Conservation (phyloP, 2,888 invertebrate genomes). For the Synanthedon vespiformis region DNA sequence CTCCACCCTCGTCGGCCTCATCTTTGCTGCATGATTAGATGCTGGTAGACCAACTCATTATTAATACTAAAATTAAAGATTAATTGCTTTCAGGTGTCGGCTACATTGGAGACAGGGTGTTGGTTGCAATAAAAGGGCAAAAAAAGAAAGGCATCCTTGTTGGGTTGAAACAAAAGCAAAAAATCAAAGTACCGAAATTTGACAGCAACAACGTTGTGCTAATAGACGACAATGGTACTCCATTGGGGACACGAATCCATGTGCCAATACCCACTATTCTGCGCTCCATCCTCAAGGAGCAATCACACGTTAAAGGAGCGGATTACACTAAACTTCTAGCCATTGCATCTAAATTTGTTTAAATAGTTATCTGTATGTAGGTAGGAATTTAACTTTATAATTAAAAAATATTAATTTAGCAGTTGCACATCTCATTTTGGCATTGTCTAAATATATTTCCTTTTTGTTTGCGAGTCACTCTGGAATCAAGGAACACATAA, state of each 20-base stretch:
- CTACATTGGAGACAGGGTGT: slow-evolving; percentile 82
- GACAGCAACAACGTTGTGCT: slow-evolving; percentile 97
- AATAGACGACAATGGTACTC: slow-evolving; percentile 94
- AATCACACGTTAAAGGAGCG: slow-evolving; percentile 83
- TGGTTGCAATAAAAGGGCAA: slow-evolving; percentile 94
- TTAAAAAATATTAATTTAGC: too few species aligned
- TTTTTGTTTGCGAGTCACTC: too few species aligned
- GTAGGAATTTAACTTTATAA: too few species aligned
- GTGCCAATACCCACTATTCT: slow-evolving; percentile 94
- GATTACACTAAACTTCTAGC: slow-evolving; percentile 94
- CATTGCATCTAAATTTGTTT: slow-evolving; percentile 90
- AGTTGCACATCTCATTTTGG: too few species aligned
- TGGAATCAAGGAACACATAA: too few species aligned
- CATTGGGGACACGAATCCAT: slow-evolving; percentile 93
- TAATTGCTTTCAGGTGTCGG: slow-evolving; percentile 51
- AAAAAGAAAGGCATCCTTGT: slow-evolving; percentile 94
- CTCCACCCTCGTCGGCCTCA: too few species aligned
- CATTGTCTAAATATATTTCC: too few species aligned
- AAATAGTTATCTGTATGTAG: slow-evolving; percentile 11
- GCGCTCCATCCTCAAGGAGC: slow-evolving; percentile 84
- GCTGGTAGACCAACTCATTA: too few species aligned
- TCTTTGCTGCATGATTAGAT: too few species aligned
- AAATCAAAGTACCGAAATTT: slow-evolving; percentile 85
- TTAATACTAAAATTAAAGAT: background rate
- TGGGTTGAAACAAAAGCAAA: slow-evolving; percentile 87